Base-by-base conservation (phyloP, 2,113 vertebrate genomes). In the Lagopus leucura region DNA sequence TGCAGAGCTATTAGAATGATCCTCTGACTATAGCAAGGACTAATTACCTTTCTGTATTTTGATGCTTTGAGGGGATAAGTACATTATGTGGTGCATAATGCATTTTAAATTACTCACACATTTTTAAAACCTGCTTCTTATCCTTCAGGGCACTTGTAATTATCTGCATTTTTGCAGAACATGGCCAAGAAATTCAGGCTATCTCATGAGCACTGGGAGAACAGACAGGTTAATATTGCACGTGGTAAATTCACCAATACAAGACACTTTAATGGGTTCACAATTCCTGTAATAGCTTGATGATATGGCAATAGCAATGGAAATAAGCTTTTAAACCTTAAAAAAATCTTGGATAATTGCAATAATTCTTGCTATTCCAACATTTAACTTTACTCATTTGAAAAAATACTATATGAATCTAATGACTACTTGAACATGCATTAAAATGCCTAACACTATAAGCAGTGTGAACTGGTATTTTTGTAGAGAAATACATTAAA, bases 401-500 rank as follows among this genome's bases (percentile, higher is more conserved):
- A 89, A 93, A 94, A 90, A 94, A 83, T 92, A 47, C 36, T 71
- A 1, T 76, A 47, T 47, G 57, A 65, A 69, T 27, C 86, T 89
- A 93, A 42, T 2, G 30, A 42, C 86, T 91, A 85, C 45, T 67
- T 4, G 81, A 61, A 34, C 74, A 61, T 89, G 93, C 82, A 82
- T 13, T 52, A 64, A 55, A 64, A 89, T 40, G 81, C 82, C 87
- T 81, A 92, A 83, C 42, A 74, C 80, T 81, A 47, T 40, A 86
- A 94, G 94, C 90, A 72, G 75, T 57, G 91, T 81, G 90, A 93
- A 90, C 57, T 42, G 86, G 77, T 64, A 77, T 52, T 85, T 92
- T 90, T 93, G 70, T 52, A 92, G 76, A 95, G 78, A 80, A 87
- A 81, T 69, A 77, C 50, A 92, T 91, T 63, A 88, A 93, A 96